Base-by-base conservation (phyloP, 2,888 invertebrate genomes). In the Scaptomyza flava region DNA sequence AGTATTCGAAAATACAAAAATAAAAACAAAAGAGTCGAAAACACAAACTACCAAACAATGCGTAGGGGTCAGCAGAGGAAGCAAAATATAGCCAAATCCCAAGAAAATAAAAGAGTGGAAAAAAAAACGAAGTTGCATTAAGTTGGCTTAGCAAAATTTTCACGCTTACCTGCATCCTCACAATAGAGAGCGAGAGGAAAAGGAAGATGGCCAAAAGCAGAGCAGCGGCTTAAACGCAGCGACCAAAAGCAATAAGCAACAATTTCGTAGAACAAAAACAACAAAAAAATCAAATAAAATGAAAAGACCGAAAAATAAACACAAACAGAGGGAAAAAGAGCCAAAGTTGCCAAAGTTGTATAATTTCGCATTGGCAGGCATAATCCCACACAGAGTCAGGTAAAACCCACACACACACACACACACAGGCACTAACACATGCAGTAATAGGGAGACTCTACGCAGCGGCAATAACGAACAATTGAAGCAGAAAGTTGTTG, bases 121-220 rank as follows among this genome's bases (percentile, higher is more conserved):
- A 58, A 66, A 68, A 64, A 62, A 79, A n/a, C n/a, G 81, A 88
- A 75, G 72, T 87, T 87, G 85, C 85, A 79, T 89, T 89, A 87
- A 77, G 74, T 77, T 81, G 89, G 84, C 89, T 84, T 89, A 84
- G 85, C 85, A 84, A 81, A 75, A 77, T 77, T 81, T 89, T 87
- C 74, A 89, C 86, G 89, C 90, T 87, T 78, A 82, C 79, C 77
- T 89, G 77, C 81, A 68, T 77, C 66, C 74, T 68, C 67, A 78
- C 41, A 73, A 63, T 77, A 70, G 7, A 20, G 38, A 12, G 11
- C 11, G 20, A 23, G n/a, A 3, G 7, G 4, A 11, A 45, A 11
- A 46, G 43, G 33, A 33, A 20, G 33, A 47, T 23, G 52, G 48
- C 51, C 45, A 53, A 42, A 36, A 17, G 42, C 36, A 33, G 47